phyloP scores from a whole-genome alignment of 1,140 invertebrate genomes.

The Apocrypta bakeri region DNA sequence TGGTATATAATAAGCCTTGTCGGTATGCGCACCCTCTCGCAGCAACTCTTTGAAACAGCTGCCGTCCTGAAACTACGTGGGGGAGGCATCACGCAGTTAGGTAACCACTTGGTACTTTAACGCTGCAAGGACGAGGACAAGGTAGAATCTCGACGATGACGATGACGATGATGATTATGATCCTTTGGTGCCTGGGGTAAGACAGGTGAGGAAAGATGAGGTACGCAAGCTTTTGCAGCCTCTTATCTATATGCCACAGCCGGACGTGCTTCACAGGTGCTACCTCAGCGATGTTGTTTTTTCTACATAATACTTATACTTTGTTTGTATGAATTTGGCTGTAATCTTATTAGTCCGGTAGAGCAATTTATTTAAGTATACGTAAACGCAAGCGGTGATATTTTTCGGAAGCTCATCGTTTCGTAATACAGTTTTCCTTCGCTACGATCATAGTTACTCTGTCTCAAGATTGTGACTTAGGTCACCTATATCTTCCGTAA shows the following conservation, averaged over 20 bases:
- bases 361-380: too few relatives aligned
- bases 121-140: background rate
- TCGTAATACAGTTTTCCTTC: too few relatives aligned
- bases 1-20: background rate
- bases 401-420: too few relatives aligned
- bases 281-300: too few relatives aligned
- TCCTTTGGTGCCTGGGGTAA: slow-evolving; percentile 11
- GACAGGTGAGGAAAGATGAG: slow-evolving; percentile 6
- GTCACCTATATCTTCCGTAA: too few relatives aligned
- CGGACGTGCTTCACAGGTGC: background rate
- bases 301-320: too few relatives aligned
- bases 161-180: too few relatives aligned
- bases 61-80: background rate
- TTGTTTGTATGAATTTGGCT: too few relatives aligned
- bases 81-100: background rate
- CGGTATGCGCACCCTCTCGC: background rate
- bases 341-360: too few relatives aligned
- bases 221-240: background rate
- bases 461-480: too few relatives aligned
- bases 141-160: background rate
- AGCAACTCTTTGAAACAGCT: background rate
- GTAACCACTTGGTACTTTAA: background rate
- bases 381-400: too few relatives aligned
- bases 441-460: too few relatives aligned
- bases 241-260: background rate